A percentile compares a stretch with the other conserved stretches of the same genome.
Evolutionary conservation across 2,888 invertebrate genomes (phyloP).

Genomic region (Deilephila porcellus): DNA sequence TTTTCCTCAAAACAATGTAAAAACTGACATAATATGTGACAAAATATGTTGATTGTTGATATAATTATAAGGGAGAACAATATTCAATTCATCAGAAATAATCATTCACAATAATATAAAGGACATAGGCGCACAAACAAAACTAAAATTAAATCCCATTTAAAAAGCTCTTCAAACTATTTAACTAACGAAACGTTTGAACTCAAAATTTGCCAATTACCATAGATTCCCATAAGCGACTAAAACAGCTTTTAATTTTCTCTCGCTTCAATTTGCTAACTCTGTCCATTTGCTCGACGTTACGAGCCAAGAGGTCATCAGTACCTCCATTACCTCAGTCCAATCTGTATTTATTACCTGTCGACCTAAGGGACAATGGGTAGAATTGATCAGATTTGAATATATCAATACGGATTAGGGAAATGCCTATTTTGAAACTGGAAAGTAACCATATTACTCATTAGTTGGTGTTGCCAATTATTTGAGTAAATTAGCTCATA

Average conservation of each 20-base stretch:
- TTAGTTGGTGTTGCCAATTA: neutral
- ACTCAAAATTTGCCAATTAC: neutral
- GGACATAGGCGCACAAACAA: no score
- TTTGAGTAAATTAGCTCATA: neutral
- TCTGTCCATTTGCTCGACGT: slow-evolving; percentile 6
- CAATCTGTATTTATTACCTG: slow-evolving; percentile 13
- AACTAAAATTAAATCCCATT: no score
- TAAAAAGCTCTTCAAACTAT: no score
- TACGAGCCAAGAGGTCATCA: neutral
- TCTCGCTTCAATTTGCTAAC: neutral
- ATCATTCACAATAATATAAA: no score
- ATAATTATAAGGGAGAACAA: no score
- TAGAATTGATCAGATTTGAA: slow-evolving; percentile 4
- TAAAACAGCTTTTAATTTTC: neutral
- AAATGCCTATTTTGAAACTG: neutral
- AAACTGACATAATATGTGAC: no score
- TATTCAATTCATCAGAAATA: no score
- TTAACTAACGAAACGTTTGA: no score
- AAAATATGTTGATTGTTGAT: no score
- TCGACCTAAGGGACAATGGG: neutral
- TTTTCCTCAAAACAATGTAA: no score
- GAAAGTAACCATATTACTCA: neutral
- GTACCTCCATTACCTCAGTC: neutral
- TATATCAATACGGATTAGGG: slow-evolving; percentile 10
- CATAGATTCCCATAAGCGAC: no score